Conservation (phyloP, 2,113 vertebrate species). For the Turnix velox region DNA sequence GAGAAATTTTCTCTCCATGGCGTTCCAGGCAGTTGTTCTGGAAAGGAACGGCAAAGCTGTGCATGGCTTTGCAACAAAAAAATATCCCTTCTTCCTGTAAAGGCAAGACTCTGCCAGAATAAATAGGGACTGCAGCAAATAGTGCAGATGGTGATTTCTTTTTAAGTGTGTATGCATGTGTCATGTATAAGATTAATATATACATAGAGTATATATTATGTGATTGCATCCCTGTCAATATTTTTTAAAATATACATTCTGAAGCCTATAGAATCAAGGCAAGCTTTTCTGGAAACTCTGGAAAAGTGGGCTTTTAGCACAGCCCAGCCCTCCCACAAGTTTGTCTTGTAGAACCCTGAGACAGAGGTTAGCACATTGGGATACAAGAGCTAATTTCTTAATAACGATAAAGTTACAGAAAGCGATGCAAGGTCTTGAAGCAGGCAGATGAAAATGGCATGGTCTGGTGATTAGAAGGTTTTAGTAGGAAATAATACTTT, state of each 20-base stretch:
- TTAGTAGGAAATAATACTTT: conserved; percentile 74
- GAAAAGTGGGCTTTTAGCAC: not conserved
- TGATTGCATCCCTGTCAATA: not conserved
- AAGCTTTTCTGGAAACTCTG: not conserved
- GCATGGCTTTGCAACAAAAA: not conserved
- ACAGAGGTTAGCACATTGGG: not conserved
- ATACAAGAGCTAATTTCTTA: conserved; percentile 55
- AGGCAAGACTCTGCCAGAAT: conserved; percentile 41
- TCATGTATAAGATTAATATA: not conserved
- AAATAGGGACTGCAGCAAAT: conserved; percentile 37
- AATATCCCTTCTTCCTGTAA: not conserved
- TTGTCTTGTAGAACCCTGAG: not conserved
- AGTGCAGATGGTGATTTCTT: not conserved
- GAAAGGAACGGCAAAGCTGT: conserved; percentile 13
- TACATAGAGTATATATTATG: too few relatives aligned
- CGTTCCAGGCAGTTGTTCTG: conserved; percentile 45
- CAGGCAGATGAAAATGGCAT: conserved; percentile 54
- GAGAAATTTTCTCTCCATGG: conserved; percentile 13
- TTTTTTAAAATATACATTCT: not conserved
- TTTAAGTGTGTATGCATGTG: fast-evolving
- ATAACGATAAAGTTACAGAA: conserved; percentile 38
- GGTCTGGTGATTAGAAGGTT: conserved; percentile 68
- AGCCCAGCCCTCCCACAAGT: not conserved
- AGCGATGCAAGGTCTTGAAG: not conserved
- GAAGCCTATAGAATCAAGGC: not conserved